Evolutionary conservation across 1,140 invertebrate genomes (phyloP).

Genomic region (Lethrus apterus): DNA sequence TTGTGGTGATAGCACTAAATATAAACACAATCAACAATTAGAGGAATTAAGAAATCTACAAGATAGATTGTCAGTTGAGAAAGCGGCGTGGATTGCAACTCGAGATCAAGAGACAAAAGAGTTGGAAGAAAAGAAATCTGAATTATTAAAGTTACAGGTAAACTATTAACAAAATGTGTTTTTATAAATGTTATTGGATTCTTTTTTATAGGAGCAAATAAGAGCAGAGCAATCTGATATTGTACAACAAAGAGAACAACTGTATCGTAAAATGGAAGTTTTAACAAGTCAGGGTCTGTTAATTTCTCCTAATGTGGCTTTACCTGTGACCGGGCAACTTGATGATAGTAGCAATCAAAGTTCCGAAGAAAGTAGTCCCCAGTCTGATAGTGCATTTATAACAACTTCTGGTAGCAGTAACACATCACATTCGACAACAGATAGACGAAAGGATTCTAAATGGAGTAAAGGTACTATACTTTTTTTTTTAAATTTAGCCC

Average conservation of each 20-base stretch:
- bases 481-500: background rate
- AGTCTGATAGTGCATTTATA: slow-evolving; percentile 38
- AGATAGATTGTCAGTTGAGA: slow-evolving; percentile 69
- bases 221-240: slow-evolving; percentile 73
- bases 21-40: slow-evolving; percentile 63
- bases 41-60: slow-evolving; percentile 67
- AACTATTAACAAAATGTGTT: no score
- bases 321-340: slow-evolving; percentile 26
- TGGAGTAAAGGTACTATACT: slow-evolving; percentile 44
- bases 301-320: slow-evolving; percentile 45
- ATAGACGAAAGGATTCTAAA: slow-evolving; percentile 48
- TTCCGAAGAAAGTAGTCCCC: slow-evolving; percentile 39
- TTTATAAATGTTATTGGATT: no score
- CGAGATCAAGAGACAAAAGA: slow-evolving; percentile 56
- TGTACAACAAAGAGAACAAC: slow-evolving; percentile 74
- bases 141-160: slow-evolving; percentile 51
- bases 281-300: slow-evolving; percentile 65
- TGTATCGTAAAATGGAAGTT: slow-evolving; percentile 75
- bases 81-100: slow-evolving; percentile 64
- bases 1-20: slow-evolving; percentile 47
- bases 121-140: slow-evolving; percentile 55
- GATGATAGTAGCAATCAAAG: slow-evolving; percentile 39
- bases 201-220: slow-evolving; percentile 54
- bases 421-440: slow-evolving; percentile 40
- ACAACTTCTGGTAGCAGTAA: slow-evolving; percentile 32